phyloP scores from a whole-genome alignment of 2,888 invertebrate species.

The Tolmerus cingulatus region DNA sequence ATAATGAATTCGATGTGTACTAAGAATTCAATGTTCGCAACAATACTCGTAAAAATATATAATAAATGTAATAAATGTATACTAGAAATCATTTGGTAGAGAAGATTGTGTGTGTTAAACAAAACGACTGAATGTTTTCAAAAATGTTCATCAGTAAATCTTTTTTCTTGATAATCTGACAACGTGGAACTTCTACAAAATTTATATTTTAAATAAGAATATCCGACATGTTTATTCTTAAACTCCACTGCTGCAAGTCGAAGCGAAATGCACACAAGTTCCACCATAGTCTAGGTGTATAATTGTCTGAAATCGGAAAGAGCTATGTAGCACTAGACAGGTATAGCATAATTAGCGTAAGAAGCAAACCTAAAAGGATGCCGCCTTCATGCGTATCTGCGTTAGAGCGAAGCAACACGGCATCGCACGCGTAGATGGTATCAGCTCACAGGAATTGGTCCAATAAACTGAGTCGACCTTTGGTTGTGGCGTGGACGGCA shows the following conservation, averaged over 20 bases:
- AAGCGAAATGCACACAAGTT: background rate
- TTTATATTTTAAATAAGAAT: background rate
- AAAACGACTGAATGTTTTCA: background rate
- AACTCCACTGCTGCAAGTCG: background rate
- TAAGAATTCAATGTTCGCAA: too few relatives aligned
- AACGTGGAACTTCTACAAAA: background rate
- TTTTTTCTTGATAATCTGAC: background rate
- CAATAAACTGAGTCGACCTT: constrained; percentile 25
- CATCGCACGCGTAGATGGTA: background rate
- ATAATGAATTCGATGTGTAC: too few relatives aligned
- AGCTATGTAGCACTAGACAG: background rate
- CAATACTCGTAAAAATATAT: too few relatives aligned
- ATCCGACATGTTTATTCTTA: background rate
- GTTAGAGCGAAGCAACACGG: background rate
- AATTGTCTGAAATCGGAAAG: background rate
- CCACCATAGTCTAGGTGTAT: background rate
- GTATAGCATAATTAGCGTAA: background rate
- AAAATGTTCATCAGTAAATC: background rate
- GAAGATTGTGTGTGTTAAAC: background rate
- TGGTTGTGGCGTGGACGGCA: background rate
- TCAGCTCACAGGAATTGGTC: background rate
- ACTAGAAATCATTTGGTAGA: background rate
- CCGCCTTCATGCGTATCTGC: background rate
- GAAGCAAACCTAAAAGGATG: background rate
- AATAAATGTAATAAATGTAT: too few relatives aligned